Evolutionary conservation across 2,888 invertebrate genomes (phyloP).

Genomic region (Synergus laeviventris): DNA sequence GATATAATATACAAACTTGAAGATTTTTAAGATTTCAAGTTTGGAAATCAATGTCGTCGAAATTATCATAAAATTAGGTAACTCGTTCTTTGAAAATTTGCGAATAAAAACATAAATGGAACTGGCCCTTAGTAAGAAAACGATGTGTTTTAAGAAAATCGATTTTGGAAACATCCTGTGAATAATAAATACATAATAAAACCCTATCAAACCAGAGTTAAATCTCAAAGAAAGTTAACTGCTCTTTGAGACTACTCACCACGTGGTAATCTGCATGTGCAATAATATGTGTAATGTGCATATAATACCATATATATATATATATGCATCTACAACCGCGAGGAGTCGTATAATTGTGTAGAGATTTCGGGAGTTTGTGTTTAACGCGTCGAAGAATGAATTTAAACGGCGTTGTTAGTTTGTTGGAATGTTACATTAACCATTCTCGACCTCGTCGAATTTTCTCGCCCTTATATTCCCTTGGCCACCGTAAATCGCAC

Average conservation of each 20-base stretch:
- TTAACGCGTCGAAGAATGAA: slow-evolving; percentile 50
- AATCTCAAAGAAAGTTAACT: neutral
- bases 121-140: too few species aligned
- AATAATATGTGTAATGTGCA: neutral
- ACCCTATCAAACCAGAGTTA: neutral
- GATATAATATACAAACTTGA: too few species aligned
- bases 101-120: too few species aligned
- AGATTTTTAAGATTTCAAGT: too few species aligned
- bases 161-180: neutral
- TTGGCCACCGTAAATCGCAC: slow-evolving; percentile 55
- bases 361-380: slow-evolving; percentile 8
- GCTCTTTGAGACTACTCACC: neutral
- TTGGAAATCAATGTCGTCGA: too few species aligned
- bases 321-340: neutral
- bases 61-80: too few species aligned
- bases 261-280: neutral
- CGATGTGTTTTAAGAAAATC: too few species aligned
- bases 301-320: too few species aligned
- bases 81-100: too few species aligned
- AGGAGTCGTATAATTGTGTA: slow-evolving; percentile 11
- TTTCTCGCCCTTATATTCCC: slow-evolving; percentile 47
- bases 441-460: slow-evolving; percentile 41
- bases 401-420: slow-evolving; percentile 59
- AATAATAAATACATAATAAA: too few species aligned
- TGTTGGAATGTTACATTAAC: slow-evolving; percentile 49